Evolutionary conservation across 2,113 vertebrate species (phyloP), one percentile per base, ranked within the genome.

Genomic region (Chamaetylas fuelleborni): DNA sequence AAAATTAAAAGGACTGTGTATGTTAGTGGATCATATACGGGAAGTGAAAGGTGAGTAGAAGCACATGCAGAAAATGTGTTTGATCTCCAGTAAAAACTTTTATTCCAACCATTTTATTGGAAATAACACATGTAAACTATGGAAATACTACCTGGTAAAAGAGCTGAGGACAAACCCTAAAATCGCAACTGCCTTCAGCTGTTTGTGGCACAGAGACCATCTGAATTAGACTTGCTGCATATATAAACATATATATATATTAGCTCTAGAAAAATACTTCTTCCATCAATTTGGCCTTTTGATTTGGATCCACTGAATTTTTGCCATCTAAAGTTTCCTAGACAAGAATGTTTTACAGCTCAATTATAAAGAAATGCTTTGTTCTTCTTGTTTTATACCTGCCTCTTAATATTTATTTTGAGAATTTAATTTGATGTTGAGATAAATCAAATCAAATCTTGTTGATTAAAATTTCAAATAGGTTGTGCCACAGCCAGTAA

Each of bases 101-200:
- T 73, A 31, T 74, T 88, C 60, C 73, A 34, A 40, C 7, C 3
- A 11, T 87, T 81, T 58, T 76, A 7, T 71, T 79, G 23, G n/a
- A 76, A 81, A 67, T 67, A 79, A 72, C n/a, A 64, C 14, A 29
- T 14, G 31, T 33, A 64, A 85, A 76, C n/a, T 79, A 12, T n/a
- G 34, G 26, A n/a, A 85, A 90, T 64, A 40, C 9, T 14, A 47
- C 64, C 53, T 50, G 20, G 54, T 48, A 88, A 98, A 95, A 98
- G 91, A 98, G 88, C 97, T 95, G 96, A 84, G 47, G 42, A 45
- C 10, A 11, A 61, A 38, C 15, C 19, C 28, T 65, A 50, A 80
- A 86, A 83, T 51, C 12, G 19, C 91, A 61, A 38, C 8, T 40
- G 31, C 13, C 38, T 74, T 7, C 29, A 82, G 50, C 23, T 84